These are phyloP conservation scores for Gryllus bimaculatus DNA, from an alignment of 1,140 invertebrate genomes.

Conservation along the genomic window DNA sequence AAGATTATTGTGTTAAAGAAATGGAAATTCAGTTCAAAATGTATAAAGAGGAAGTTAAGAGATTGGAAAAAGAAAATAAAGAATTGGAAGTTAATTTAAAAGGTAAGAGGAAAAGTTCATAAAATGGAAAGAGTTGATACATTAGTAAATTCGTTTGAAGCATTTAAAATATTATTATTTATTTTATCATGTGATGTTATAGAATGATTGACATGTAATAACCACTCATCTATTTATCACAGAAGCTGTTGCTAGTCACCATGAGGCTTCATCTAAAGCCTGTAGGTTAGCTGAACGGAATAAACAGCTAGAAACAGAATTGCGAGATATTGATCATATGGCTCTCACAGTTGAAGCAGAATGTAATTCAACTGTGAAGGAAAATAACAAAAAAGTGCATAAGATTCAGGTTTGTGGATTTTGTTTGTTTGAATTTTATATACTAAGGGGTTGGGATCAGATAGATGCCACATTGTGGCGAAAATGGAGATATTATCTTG, in stretches of 20 bases:
- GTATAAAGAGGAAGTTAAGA: conserved; percentile 36
- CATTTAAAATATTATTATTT: background rate
- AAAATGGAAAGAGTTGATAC: background rate
- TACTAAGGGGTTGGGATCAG: no score
- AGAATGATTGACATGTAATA: conserved; percentile 6
- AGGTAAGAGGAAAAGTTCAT: conserved; percentile 27
- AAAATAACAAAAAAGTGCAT: conserved; percentile 34
- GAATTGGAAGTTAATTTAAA: conserved; percentile 48
- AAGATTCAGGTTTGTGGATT: conserved; percentile 32
- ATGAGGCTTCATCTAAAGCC: conserved; percentile 60
- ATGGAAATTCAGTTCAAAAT: conserved; percentile 27
- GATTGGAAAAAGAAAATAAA: conserved; percentile 42
- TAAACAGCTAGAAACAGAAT: conserved; percentile 51
- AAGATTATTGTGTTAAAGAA: conserved; percentile 45
- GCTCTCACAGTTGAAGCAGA: conserved; percentile 57
- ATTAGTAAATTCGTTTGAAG: background rate
- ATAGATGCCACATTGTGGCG: no score
- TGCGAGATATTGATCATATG: conserved; percentile 54
- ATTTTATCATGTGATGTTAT: background rate
- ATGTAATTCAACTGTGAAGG: conserved; percentile 36
- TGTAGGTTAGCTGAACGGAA: conserved; percentile 56
- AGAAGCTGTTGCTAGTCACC: conserved; percentile 53
- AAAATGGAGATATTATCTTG: no score
- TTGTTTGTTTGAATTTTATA: background rate
- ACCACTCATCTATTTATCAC: conserved; percentile 14